Conservation (phyloP, 2,797 vertebrate genomes). For the Tiaroga cobitis region DNA sequence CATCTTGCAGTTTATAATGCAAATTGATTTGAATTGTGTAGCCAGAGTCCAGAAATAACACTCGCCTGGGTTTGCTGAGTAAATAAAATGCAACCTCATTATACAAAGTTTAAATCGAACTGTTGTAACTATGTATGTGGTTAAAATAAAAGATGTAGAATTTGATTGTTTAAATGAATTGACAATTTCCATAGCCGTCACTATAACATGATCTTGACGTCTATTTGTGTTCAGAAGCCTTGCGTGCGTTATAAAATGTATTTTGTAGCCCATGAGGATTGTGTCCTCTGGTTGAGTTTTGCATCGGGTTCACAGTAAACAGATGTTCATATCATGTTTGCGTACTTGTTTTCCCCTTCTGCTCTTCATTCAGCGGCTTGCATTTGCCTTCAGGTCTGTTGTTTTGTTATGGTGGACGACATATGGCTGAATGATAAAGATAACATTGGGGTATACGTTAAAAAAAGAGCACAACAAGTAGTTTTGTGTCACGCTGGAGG, state of each 20-base stretch:
- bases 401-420: neutral
- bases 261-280: neutral
- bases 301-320: neutral
- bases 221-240: neutral
- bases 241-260: neutral
- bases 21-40: neutral
- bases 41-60: neutral
- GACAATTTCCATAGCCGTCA: neutral
- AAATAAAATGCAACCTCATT: neutral
- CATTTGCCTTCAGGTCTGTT: conserved; percentile 18
- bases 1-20: neutral
- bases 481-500: neutral
- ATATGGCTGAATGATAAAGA: neutral
- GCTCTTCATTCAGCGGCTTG: neutral
- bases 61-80: neutral
- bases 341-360: neutral
- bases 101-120: neutral
- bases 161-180: neutral
- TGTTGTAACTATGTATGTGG: neutral
- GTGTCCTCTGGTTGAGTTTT: conserved; percentile 14
- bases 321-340: conserved; percentile 19
- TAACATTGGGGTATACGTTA: neutral
- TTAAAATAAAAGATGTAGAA: neutral
- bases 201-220: neutral
- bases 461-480: neutral